Percentiles rank a stretch among this genome's conserved stretches.
Conservation (phyloP, 2,888 invertebrate species). For the Diplazon laetatorius region DNA sequence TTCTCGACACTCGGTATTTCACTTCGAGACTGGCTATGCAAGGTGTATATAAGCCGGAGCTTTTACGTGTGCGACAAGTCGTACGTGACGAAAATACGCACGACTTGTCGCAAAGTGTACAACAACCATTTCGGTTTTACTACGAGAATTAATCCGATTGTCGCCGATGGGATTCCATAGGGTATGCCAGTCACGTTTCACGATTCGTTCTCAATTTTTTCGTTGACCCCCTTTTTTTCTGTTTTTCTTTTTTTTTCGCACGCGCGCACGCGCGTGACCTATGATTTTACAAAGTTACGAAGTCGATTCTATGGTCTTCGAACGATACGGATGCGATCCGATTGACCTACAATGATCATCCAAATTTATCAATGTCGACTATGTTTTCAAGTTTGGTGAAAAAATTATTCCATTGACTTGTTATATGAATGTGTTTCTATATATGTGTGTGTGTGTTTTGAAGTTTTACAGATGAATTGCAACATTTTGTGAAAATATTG, state of each 20-base stretch:
- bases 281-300: conserved; percentile 8
- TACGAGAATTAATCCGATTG: conserved; percentile 17
- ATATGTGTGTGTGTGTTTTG: too few relatives aligned
- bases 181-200: conserved; percentile 19
- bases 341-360: background rate
- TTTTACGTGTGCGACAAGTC: conserved; percentile 22
- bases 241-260: too few relatives aligned
- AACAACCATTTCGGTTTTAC: background rate
- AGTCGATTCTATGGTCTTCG: background rate
- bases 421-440: too few relatives aligned
- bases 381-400: too few relatives aligned
- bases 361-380: too few relatives aligned
- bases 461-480: too few relatives aligned
- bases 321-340: background rate
- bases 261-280: too few relatives aligned
- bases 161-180: conserved; percentile 2
- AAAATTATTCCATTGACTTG: too few relatives aligned
- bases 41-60: background rate
- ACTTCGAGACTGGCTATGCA: background rate
- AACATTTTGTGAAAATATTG: too few relatives aligned
- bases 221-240: conserved; percentile 26
- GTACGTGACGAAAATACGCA: background rate
- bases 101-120: background rate
- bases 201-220: conserved; percentile 28
- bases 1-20: background rate